Evolutionary conservation across 1,140 invertebrate species (phyloP).

Genomic region (Apis cerana): DNA sequence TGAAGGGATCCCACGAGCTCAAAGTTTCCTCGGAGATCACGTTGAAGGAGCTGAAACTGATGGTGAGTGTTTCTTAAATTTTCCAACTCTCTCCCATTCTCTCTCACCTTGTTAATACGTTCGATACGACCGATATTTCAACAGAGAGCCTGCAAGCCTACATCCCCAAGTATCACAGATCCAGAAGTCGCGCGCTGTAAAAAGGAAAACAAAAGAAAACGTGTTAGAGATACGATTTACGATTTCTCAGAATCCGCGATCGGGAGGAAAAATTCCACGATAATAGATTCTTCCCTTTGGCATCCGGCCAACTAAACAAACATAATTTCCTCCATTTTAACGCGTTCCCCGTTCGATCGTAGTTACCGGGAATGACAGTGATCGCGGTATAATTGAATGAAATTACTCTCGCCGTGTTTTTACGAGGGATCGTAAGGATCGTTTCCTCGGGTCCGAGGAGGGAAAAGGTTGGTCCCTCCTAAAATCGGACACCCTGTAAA

Average conservation of each 20-base stretch:
- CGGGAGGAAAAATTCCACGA: background rate
- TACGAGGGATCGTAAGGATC: background rate
- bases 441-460: background rate
- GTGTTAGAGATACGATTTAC: no score
- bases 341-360: constrained; percentile 10
- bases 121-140: no score
- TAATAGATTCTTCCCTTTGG: background rate
- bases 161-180: no score
- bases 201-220: no score
- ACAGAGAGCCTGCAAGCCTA: no score
- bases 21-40: constrained; percentile 78
- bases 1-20: constrained; percentile 77
- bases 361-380: constrained; percentile 39
- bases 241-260: background rate
- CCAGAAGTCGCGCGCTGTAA: no score
- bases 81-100: no score
- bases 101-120: no score
- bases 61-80: constrained; percentile 67
- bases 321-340: background rate
- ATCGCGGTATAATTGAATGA: constrained; percentile 38
- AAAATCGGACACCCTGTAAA: constrained; percentile 32
- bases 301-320: background rate
- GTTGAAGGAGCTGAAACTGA: constrained; percentile 77
- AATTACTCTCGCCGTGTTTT: constrained; percentile 10
- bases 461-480: no score